Conservation (phyloP, 2,888 invertebrate species). For the Podotricha telesiphe region DNA sequence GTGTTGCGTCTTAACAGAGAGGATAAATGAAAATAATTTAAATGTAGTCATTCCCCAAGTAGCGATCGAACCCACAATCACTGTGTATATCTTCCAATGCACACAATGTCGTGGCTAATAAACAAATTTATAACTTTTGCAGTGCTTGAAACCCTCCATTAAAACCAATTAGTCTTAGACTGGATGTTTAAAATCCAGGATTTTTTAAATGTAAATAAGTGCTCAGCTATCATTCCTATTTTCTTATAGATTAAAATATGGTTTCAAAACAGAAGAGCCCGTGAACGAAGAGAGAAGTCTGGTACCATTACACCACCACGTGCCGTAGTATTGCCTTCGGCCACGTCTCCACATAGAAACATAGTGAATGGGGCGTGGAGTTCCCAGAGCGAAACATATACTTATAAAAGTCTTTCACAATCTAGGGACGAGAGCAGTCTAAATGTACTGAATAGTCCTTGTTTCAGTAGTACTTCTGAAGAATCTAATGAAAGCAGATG, state of each 20-base stretch:
- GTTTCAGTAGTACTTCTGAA: slow-evolving; percentile 43
- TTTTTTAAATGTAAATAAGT: neutral
- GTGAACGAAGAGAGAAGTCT: slow-evolving; percentile 87
- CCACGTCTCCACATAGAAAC: slow-evolving; percentile 45
- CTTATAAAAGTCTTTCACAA: neutral
- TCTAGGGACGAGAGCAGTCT: neutral
- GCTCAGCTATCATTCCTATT: neutral
- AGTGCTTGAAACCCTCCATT: too few relatives aligned
- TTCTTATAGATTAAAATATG: slow-evolving; percentile 85
- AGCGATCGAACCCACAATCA: too few relatives aligned
- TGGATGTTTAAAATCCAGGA: too few relatives aligned
- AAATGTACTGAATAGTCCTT: slow-evolving; percentile 20
- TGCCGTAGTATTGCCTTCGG: slow-evolving; percentile 66
- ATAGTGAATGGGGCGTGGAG: slow-evolving; percentile 34
- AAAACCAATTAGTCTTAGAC: too few relatives aligned
- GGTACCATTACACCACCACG: slow-evolving; percentile 63
- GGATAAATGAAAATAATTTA: too few relatives aligned
- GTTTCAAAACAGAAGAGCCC: slow-evolving; percentile 92
- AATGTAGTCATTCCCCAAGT: too few relatives aligned
- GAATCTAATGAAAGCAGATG: slow-evolving; percentile 50
- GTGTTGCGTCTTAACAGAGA: too few relatives aligned
- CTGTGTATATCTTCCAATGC: too few relatives aligned
- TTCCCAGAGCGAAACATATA: slow-evolving; percentile 6
- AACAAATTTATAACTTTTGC: too few relatives aligned
- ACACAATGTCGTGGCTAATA: too few relatives aligned